Conservation (phyloP, 1,140 invertebrate species). For the Drosophila parabipectinata region DNA sequence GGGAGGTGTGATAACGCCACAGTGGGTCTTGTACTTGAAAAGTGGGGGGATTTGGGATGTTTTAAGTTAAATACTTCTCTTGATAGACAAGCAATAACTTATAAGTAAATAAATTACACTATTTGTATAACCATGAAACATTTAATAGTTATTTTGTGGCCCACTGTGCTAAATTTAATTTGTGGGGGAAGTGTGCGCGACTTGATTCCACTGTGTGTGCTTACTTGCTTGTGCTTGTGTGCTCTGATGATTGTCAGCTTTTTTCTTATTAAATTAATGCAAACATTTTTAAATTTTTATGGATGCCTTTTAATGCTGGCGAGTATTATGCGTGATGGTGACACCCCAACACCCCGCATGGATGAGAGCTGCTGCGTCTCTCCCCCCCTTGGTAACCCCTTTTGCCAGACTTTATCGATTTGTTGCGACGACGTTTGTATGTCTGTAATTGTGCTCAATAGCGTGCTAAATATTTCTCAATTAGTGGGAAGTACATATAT, state of each 20-base stretch:
- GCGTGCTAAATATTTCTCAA: conserved; percentile 78
- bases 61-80: neutral
- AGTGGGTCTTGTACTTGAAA: neutral
- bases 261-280: conserved; percentile 63
- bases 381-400: conserved; percentile 9
- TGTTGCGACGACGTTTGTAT: conserved; percentile 34
- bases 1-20: conserved; percentile 18
- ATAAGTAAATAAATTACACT: neutral
- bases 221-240: conserved; percentile 21
- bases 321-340: conserved; percentile 30
- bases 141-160: neutral
- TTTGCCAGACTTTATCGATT: conserved; percentile 45
- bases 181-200: conserved; percentile 37
- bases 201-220: conserved; percentile 29
- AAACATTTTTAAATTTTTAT: conserved; percentile 72
- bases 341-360: neutral
- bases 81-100: neutral
- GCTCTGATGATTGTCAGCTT: conserved; percentile 64
- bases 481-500: conserved; percentile 37
- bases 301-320: conserved; percentile 60
- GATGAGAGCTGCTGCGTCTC: neutral
- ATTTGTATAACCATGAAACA: no score
- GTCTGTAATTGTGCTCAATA: conserved; percentile 77
- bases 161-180: conserved; percentile 48
- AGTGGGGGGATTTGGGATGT: neutral